A percentile compares a stretch with the other conserved stretches of the same genome.
These are phyloP conservation scores for Agrypnia vestita DNA, from an alignment of 1,140 invertebrate genomes.

Conservation along the genomic window DNA sequence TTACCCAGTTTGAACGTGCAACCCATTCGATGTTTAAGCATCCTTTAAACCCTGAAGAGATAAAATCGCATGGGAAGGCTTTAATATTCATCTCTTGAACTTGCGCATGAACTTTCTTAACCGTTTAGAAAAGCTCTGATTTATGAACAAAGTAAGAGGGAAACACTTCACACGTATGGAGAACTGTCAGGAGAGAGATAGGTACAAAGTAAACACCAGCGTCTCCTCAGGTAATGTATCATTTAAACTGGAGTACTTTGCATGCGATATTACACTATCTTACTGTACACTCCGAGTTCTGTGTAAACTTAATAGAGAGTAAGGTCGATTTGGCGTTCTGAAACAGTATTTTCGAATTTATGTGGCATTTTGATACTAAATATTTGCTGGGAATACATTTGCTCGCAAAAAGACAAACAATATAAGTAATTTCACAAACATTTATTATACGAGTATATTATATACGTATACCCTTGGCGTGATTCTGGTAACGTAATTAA, in stretches of 20 bases:
- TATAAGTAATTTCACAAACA: too few species aligned
- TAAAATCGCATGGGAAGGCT: conserved; percentile 22
- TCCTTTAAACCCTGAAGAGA: conserved; percentile 4
- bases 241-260: conserved; percentile 46
- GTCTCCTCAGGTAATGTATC: conserved; percentile 46
- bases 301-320: conserved; percentile 3
- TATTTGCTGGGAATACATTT: conserved; percentile 18
- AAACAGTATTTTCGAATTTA: conserved; percentile 33
- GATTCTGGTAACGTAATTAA: conserved; percentile 15
- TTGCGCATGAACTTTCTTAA: conserved; percentile 43
- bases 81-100: conserved; percentile 49
- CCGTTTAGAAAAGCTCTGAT: conserved; percentile 50
- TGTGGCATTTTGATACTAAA: conserved; percentile 34
- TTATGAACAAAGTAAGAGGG: conserved; percentile 44
- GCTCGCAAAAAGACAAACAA: conserved; percentile 8
- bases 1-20: background rate
- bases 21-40: background rate
- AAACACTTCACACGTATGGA: conserved; percentile 43
- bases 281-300: conserved; percentile 37
- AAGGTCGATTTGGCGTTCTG: conserved; percentile 38
- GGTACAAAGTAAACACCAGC: conserved; percentile 36
- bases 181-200: conserved; percentile 39
- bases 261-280: conserved; percentile 43
- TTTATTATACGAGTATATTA: conserved; percentile 3
- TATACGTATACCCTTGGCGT: conserved; percentile 16